These are phyloP conservation scores for Norana najaformis DNA, from an alignment of 2,888 invertebrate species.

Conservation along the genomic window DNA sequence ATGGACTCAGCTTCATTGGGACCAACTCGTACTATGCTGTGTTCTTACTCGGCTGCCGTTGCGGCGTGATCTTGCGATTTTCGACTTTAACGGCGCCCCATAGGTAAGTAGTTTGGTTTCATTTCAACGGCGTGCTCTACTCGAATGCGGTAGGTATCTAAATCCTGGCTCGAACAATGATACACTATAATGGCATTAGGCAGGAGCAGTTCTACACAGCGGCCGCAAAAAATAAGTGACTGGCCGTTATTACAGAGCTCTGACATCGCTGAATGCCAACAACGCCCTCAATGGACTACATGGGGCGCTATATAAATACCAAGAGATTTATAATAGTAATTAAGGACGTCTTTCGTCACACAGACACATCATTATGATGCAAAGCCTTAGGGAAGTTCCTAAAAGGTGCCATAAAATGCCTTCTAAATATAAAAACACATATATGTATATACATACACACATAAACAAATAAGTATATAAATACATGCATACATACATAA, in stretches of 20 bases:
- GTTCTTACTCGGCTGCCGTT: background rate
- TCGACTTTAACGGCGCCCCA: background rate
- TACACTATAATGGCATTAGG: background rate
- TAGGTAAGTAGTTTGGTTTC: background rate
- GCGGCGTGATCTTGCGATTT: background rate
- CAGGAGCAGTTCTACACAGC: background rate
- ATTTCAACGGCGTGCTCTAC: background rate
- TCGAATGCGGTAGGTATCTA: background rate
- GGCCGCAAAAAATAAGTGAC: background rate
- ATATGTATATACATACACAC: background rate
- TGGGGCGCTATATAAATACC: background rate
- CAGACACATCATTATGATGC: background rate
- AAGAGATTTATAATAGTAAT: background rate
- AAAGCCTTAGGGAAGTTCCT: no score
- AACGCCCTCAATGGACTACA: background rate
- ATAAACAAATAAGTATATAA: background rate
- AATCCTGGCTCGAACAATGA: background rate
- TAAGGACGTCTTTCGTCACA: background rate
- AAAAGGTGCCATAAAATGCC: background rate
- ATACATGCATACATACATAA: background rate
- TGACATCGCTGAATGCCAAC: background rate
- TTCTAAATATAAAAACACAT: background rate
- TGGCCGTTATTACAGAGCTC: background rate
- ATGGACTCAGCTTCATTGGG: background rate
- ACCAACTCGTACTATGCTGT: background rate